Percentiles rank a stretch among this genome's conserved stretches.
These are phyloP conservation scores for Prinia subflava DNA, from an alignment of 2,113 vertebrate species.

Conservation along the genomic window DNA sequence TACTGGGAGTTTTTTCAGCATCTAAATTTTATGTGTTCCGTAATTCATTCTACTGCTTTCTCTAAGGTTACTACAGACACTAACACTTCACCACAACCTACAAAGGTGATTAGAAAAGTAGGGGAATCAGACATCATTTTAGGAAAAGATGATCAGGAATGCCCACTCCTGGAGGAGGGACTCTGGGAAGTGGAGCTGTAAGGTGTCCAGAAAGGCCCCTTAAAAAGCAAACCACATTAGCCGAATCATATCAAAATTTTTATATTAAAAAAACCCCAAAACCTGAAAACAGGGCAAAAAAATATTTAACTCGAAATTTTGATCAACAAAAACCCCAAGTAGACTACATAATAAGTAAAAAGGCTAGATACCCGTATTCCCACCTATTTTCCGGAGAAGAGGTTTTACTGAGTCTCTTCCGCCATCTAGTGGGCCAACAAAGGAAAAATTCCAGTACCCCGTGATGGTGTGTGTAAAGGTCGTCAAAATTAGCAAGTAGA, in stretches of 20 bases:
- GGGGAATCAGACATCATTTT: background rate
- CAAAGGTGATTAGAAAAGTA: background rate
- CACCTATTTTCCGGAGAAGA: background rate
- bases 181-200: background rate
- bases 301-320: background rate
- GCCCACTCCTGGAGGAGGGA: background rate
- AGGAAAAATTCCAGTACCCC: background rate
- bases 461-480: background rate
- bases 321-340: background rate
- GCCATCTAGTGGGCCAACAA: conserved; percentile 60
- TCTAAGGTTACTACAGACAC: background rate
- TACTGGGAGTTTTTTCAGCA: background rate
- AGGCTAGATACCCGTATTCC: background rate
- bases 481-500: background rate
- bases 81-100: background rate
- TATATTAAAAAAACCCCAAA: no score
- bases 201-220: background rate
- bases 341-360: background rate
- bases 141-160: background rate
- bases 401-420: conserved; percentile 41
- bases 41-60: background rate
- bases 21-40: background rate
- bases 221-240: background rate
- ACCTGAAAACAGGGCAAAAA: background rate
- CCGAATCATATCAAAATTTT: background rate